Base-by-base conservation (phyloP, 2,113 vertebrate genomes). In the Jaculus jaculus region DNA sequence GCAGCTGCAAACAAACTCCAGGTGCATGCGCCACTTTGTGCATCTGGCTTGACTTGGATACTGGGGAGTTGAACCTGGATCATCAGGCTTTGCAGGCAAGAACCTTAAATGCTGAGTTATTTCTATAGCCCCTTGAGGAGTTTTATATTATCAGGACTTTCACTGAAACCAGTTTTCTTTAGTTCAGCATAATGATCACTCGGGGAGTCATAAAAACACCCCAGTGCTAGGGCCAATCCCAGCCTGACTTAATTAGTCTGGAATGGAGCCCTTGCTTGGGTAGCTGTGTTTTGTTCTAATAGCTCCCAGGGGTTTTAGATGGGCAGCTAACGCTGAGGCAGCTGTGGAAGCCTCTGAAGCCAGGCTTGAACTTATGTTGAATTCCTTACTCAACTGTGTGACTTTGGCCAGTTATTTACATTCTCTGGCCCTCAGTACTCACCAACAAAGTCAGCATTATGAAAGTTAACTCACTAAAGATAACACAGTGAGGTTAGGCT, bases 391-490 rank as follows among this genome's bases (percentile, higher is more conserved):
- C 60, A 42, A 80, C 32, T 71, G 47, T 30, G 12, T 71, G 42
- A 86, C 21, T n/a, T 87, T 68, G 21, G 24, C 34, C 92, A 80
- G 30, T 82, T 89, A 34, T 66, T 69, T 60, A 69, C 84, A n/a
- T 26, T 79, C 66, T 87, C 68, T 80, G 39, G 72, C 1, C 26
- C 13, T 66, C 18, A 37, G 39, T 86, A 32, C 65, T 93, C 37
- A 78, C 24, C 80, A 85, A 18, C 7, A 84, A 68, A 69, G 24
- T 63, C 68, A 6, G 17, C 30, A 68, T 47, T 83, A 79, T 58
- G 82, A 80, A 89, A 42, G 84, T 80, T 91, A 61, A 71, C 21
- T 85, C 34, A 20, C 34, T 72, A 42, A 84, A 85, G 69, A 72
- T 88, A 12, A 75, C n/a, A n/a, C n/a, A 87, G 51, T 89, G 24